Evolutionary conservation across 2,113 vertebrate species (phyloP).

Genomic region (Phasianus colchicus): DNA sequence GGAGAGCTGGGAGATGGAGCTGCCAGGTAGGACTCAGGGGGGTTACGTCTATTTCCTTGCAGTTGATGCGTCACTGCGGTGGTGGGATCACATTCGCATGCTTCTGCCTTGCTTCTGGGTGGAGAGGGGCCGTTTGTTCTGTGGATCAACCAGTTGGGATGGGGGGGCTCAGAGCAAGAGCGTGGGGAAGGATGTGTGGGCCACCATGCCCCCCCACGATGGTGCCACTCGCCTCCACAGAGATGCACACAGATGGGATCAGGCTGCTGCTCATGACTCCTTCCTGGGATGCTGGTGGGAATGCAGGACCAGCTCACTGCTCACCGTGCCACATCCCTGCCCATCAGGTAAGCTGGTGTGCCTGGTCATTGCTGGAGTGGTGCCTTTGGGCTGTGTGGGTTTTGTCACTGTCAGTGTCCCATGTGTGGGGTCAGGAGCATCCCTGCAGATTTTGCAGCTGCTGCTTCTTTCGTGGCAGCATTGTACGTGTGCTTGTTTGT

Average conservation of each 20-base stretch:
- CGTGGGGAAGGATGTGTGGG: rapidly evolving
- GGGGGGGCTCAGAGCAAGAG: not conserved
- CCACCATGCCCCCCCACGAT: rapidly evolving
- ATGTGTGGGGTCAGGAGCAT: rapidly evolving
- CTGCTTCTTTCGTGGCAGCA: rapidly evolving
- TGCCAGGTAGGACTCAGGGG: not conserved
- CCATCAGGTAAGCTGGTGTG: not conserved
- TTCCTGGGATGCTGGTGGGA: not conserved
- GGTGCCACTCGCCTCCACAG: rapidly evolving
- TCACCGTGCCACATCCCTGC: not conserved
- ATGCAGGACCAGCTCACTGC: not conserved
- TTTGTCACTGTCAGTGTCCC: not conserved
- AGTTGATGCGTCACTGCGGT: not conserved
- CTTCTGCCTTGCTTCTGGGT: not conserved
- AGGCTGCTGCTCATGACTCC: rapidly evolving
- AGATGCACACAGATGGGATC: rapidly evolving
- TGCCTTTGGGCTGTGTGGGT: rapidly evolving
- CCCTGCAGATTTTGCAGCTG: not conserved
- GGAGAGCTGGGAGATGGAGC: not conserved
- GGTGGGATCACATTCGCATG: not conserved
- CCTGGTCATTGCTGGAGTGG: not conserved
- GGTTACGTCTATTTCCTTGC: not conserved
- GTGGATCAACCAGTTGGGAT: not conserved
- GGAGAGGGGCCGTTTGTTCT: not conserved
- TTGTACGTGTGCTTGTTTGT: rapidly evolving